These are phyloP conservation scores for Galemys pyrenaicus DNA, from an alignment of 2,113 vertebrate genomes.

Conservation along the genomic window DNA sequence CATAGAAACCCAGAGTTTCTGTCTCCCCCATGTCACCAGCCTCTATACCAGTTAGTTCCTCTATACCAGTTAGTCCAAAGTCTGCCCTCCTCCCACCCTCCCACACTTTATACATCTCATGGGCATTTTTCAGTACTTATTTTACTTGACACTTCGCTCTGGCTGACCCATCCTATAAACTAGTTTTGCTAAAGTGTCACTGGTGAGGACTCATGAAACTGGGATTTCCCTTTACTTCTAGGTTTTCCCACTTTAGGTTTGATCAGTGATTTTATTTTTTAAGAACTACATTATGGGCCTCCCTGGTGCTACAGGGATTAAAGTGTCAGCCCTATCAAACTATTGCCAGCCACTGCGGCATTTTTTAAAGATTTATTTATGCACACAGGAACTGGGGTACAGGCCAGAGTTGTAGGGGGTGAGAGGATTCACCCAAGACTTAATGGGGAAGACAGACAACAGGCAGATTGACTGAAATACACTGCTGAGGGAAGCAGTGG, in stretches of 20 bases:
- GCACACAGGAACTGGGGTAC: no score
- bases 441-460: no score
- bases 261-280: conserved; percentile 11
- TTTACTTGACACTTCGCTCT: background rate
- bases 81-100: background rate
- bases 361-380: no score
- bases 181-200: background rate
- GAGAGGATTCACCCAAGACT: no score
- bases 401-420: no score
- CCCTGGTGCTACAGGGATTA: no score
- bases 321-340: no score
- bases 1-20: background rate
- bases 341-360: no score
- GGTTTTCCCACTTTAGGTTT: no score
- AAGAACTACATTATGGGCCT: background rate
- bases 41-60: background rate
- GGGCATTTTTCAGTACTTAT: background rate
- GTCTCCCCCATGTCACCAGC: background rate
- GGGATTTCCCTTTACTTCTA: background rate
- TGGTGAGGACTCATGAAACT: no score
- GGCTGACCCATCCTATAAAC: background rate
- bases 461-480: no score
- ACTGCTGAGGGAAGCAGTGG: no score
- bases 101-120: background rate
- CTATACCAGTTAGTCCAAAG: background rate